Evolutionary conservation across 2,888 invertebrate species (phyloP).

Genomic region (Trypoxylon attenuatum): DNA sequence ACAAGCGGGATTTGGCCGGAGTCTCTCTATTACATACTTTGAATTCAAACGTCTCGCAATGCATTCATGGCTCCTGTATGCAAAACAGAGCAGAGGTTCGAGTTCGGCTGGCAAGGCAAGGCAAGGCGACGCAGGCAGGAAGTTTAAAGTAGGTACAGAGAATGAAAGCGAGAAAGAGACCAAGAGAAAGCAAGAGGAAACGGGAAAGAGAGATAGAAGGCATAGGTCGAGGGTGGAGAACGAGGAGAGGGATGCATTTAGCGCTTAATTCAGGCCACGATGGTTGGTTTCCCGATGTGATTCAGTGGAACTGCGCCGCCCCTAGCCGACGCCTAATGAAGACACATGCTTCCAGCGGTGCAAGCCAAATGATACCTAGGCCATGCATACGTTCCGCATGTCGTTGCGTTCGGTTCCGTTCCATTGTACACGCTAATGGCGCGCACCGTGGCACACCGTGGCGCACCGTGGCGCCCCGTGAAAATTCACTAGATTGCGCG

Average conservation of each 20-base stretch:
- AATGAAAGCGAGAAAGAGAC: neutral
- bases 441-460: conserved; percentile 23
- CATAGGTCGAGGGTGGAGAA: conserved; percentile 11
- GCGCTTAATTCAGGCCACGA: conserved; percentile 66
- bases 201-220: neutral
- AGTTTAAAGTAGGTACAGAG: conserved; percentile 50
- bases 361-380: conserved; percentile 65
- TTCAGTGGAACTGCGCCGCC: conserved; percentile 63
- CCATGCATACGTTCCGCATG: conserved; percentile 60
- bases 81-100: conserved; percentile 60
- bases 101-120: conserved; percentile 37
- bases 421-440: conserved; percentile 62
- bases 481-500: conserved; percentile 32
- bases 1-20: conserved; percentile 35
- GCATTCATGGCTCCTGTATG: conserved; percentile 64
- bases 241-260: conserved; percentile 59
- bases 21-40: conserved; percentile 47
- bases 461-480: conserved; percentile 1
- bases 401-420: conserved; percentile 60
- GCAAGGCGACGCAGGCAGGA: conserved; percentile 40
- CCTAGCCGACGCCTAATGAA: conserved; percentile 64
- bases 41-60: conserved; percentile 55
- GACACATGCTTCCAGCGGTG: conserved; percentile 64
- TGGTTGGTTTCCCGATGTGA: conserved; percentile 64
- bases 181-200: conserved; percentile 9